phyloP scores from a whole-genome alignment of 2,797 vertebrate species.

The Thamnophis elegans region DNA sequence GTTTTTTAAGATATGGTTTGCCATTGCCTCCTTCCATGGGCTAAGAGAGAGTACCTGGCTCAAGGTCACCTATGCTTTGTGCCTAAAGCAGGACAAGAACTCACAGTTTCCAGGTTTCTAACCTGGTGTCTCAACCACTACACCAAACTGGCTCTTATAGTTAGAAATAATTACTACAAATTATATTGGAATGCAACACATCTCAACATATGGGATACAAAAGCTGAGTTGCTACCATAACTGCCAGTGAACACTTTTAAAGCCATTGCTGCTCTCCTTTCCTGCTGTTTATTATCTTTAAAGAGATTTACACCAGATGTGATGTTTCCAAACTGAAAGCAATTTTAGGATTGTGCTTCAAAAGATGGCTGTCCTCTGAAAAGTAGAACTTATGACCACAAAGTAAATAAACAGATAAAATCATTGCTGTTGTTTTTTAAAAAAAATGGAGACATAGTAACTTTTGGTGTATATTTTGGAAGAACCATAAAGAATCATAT shows the following conservation, averaged over 20 bases:
- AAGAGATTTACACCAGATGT: background rate
- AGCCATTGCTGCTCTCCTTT: background rate
- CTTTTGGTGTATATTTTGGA: background rate
- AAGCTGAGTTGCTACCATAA: background rate
- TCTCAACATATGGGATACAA: background rate
- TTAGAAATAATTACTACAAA: background rate
- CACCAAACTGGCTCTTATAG: background rate
- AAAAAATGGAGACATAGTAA: background rate
- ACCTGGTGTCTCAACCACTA: background rate
- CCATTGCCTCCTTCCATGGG: background rate
- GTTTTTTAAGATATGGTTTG: background rate
- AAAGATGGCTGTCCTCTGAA: background rate
- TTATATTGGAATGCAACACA: background rate
- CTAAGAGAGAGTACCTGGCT: background rate
- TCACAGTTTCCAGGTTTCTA: background rate
- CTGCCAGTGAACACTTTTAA: background rate
- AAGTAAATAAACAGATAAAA: background rate
- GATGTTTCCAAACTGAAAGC: background rate
- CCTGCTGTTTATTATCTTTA: background rate
- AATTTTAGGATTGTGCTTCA: background rate
- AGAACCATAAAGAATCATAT: background rate
- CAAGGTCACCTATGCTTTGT: background rate
- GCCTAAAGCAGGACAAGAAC: background rate
- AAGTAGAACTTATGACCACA: background rate
- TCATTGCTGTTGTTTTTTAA: no score